phyloP scores from a whole-genome alignment of 2,797 vertebrate species.

The Sarcoramphus papa region DNA sequence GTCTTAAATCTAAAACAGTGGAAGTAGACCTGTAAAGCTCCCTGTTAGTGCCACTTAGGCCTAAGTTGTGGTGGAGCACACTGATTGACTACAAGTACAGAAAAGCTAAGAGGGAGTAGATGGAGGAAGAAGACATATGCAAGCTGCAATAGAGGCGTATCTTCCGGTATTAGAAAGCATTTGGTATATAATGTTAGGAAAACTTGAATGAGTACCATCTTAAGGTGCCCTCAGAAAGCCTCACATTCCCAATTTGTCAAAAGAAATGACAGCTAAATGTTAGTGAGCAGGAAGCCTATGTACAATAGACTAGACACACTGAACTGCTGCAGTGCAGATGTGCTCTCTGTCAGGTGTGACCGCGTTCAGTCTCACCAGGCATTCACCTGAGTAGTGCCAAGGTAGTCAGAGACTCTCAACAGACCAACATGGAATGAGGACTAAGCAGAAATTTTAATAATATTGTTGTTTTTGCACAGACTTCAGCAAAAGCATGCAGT shows the following conservation, averaged over 20 bases:
- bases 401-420: not conserved
- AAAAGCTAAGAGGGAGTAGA: not conserved
- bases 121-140: not conserved
- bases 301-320: not conserved
- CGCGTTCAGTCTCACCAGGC: fast-evolving
- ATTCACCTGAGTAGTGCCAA: not conserved
- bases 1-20: not conserved
- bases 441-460: not conserved
- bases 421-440: not conserved
- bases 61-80: not conserved
- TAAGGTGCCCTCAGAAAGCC: not conserved
- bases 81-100: not conserved
- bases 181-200: not conserved
- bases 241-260: not conserved
- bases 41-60: not conserved
- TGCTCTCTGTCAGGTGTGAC: not conserved
- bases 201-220: not conserved
- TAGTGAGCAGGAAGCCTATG: not conserved
- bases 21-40: not conserved
- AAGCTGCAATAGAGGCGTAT: not conserved
- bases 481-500: not conserved
- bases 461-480: not conserved
- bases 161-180: not conserved
- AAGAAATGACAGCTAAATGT: not conserved
- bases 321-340: not conserved